A percentile compares a stretch with the other conserved stretches of the same genome.
phyloP scores from a whole-genome alignment of 1,140 invertebrate species.

The Coptotermes formosanus region DNA sequence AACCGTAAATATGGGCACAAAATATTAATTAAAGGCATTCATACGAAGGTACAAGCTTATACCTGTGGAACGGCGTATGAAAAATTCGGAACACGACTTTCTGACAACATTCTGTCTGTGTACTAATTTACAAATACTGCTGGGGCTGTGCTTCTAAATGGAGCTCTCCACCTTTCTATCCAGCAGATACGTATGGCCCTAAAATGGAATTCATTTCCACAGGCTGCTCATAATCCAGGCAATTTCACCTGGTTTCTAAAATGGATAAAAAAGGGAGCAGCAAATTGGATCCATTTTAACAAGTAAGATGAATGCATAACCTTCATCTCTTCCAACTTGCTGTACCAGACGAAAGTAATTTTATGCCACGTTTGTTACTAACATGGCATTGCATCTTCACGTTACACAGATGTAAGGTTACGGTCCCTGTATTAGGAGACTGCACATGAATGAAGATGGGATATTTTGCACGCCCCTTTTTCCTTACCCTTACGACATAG shows the following conservation, averaged over 20 bases:
- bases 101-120: too few species aligned
- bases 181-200: neutral
- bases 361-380: constrained; percentile 16
- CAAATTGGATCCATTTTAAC: constrained; percentile 13
- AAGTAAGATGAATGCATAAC: neutral
- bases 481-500: neutral
- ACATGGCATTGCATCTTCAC: neutral
- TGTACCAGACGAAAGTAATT: neutral
- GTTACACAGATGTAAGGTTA: neutral
- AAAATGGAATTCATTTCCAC: neutral
- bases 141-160: neutral
- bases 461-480: neutral
- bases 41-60: too few species aligned
- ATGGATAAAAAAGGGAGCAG: neutral
- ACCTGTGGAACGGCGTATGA: too few species aligned
- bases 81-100: too few species aligned
- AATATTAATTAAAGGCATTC: too few species aligned
- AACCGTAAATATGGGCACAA: too few species aligned
- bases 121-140: neutral
- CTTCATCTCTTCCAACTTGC: neutral
- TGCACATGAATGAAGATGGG: neutral
- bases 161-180: neutral
- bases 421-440: neutral
- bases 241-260: constrained; percentile 13
- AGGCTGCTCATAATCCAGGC: constrained; percentile 13